Evolutionary conservation across 2,888 invertebrate genomes (phyloP).

Genomic region (Synanthedon formicaeformis): DNA sequence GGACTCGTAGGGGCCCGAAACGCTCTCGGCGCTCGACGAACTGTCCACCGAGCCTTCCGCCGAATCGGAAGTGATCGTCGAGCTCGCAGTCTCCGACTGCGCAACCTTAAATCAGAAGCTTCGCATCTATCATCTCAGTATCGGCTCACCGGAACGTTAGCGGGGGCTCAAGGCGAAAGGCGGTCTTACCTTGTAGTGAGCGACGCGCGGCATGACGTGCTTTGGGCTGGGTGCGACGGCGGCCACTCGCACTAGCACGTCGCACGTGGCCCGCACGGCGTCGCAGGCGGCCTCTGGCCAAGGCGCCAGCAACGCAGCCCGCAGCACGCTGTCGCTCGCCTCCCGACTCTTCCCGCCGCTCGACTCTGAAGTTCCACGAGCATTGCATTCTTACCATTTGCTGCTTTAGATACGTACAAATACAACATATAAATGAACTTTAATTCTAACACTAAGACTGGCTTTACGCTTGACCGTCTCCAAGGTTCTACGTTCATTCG

Average conservation of each 20-base stretch:
- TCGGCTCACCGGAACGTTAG: background rate
- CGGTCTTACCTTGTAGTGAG: conserved; percentile 55
- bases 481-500: no score
- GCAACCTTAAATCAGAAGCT: background rate
- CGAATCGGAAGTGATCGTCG: background rate
- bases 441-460: no score
- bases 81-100: no score
- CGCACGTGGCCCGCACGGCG: conserved; percentile 58
- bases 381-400: no score
- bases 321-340: conserved; percentile 19
- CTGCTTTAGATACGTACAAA: no score
- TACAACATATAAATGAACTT: no score
- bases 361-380: no score
- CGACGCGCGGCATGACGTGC: conserved; percentile 64
- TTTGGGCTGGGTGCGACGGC: conserved; percentile 57
- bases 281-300: conserved; percentile 16
- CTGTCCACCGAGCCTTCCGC: conserved; percentile 39
- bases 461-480: no score
- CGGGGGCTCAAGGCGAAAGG: background rate
- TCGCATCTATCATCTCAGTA: no score
- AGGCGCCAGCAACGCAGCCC: conserved; percentile 21
- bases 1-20: conserved; percentile 42
- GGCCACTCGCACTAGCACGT: conserved; percentile 68
- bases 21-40: conserved; percentile 53
- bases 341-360: conserved; percentile 3